phyloP scores from a whole-genome alignment of 2,888 invertebrate genomes.

The Fissipunctia ypsillon region DNA sequence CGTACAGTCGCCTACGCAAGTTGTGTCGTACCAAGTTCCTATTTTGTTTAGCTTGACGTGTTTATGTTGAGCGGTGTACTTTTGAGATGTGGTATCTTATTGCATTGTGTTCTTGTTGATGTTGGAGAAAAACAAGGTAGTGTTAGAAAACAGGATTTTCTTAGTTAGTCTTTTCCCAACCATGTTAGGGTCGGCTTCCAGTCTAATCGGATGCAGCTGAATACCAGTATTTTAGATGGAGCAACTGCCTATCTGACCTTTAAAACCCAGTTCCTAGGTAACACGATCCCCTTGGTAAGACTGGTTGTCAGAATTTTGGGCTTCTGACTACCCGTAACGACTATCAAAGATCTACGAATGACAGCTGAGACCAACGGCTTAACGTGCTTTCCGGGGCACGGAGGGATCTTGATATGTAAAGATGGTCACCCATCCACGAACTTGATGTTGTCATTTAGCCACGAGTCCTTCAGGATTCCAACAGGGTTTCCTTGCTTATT shows the following conservation, averaged over 20 bases:
- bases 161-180: no score
- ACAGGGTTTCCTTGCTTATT: not conserved
- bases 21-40: constrained; percentile 48
- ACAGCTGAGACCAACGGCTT: not conserved
- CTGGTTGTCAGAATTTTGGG: not conserved
- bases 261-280: no score
- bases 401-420: not conserved
- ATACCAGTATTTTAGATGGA: no score
- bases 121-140: not conserved
- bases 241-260: no score
- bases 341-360: not conserved
- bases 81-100: constrained; percentile 14
- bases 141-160: not conserved
- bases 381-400: not conserved
- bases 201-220: no score
- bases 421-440: no score
- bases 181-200: no score
- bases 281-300: not conserved
- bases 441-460: not conserved
- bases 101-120: not conserved
- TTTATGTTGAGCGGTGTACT: constrained; percentile 37
- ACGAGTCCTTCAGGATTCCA: no score
- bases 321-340: not conserved
- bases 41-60: constrained; percentile 41
- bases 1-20: constrained; percentile 44